Conservation (phyloP, 1,140 invertebrate species). For the Bombus turneri region DNA sequence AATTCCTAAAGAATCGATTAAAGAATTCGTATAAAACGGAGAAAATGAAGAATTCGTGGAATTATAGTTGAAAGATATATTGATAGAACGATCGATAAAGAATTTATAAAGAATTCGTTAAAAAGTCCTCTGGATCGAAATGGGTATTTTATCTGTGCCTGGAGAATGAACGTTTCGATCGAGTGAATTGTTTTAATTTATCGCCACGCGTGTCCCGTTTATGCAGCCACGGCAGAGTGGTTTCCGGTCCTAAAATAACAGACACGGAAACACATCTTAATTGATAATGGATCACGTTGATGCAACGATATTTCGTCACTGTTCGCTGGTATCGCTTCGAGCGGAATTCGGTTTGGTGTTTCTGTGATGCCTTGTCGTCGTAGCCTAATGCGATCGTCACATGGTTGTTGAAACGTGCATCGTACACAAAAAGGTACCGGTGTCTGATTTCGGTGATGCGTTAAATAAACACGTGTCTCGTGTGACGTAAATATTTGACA, state of each 20-base stretch:
- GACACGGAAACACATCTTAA: background rate
- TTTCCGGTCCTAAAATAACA: conserved; percentile 21
- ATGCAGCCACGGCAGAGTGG: too few species aligned
- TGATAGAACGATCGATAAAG: too few species aligned
- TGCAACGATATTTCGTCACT: too few species aligned
- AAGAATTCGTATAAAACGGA: too few species aligned
- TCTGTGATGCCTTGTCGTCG: too few species aligned
- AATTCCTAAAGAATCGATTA: too few species aligned
- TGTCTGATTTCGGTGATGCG: background rate
- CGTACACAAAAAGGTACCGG: background rate
- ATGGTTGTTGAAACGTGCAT: background rate
- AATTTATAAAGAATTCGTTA: background rate
- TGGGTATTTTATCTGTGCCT: background rate
- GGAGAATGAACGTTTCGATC: background rate
- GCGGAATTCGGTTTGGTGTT: too few species aligned
- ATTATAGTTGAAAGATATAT: too few species aligned
- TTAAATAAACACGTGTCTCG: background rate
- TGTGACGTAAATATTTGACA: background rate
- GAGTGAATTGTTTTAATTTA: background rate
- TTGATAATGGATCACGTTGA: background rate
- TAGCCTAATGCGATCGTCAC: background rate
- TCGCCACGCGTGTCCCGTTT: background rate
- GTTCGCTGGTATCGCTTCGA: too few species aligned
- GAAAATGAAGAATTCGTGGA: too few species aligned
- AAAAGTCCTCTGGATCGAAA: too few species aligned